Base-by-base conservation (phyloP, 2,888 invertebrate species). In the Drosophila quasianomalipes region DNA sequence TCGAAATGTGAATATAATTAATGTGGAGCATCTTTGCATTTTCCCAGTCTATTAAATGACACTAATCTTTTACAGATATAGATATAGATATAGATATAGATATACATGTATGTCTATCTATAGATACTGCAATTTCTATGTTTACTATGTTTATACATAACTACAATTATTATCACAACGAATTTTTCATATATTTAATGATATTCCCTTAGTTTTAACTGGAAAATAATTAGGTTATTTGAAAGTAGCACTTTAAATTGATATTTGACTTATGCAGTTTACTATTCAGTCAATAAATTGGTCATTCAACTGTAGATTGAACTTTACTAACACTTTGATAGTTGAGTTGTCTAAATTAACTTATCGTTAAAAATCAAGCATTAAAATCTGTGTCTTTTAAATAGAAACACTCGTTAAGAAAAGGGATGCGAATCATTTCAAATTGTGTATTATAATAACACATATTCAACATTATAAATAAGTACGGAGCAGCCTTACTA, bases 1-100 rank as follows among this genome's bases (percentile, higher is more conserved):
- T 79, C 31, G 44, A 65, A 64, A 79, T 78, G 71, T 71, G 61
- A 47, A 65, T 68, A 65, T 74, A 65, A 77, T 74, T 77, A 70
- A 69, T 76, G 68, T 35, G 39, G 61, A 22, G 12, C 47, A 47
- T 16, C 47, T 47, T 9, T 47, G 12, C n/a, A 44, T n/a, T 12
- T 12, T 22, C 14, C 14, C 30, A 30, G 22, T 37, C 33, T 37
- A 22, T 44, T 44, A 54, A 70, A 28, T 59, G 60, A 28, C 33
- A 16, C 44, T 59, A 58, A 68, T 39, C 61, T n/a, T 5, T 22
- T 2, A 16, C 16, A 35, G 35, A 35, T 33, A 33, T 3, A 12
- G 12, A 33, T 10, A 33, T 12, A 12, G 4, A 33, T 33, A 33
- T 12, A 33, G 30, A 30, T 7, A 30, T 30, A 7, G 30, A 7